Evolutionary conservation across 2,797 vertebrate genomes (phyloP).

Genomic region (Dromococcyx pavoninus): DNA sequence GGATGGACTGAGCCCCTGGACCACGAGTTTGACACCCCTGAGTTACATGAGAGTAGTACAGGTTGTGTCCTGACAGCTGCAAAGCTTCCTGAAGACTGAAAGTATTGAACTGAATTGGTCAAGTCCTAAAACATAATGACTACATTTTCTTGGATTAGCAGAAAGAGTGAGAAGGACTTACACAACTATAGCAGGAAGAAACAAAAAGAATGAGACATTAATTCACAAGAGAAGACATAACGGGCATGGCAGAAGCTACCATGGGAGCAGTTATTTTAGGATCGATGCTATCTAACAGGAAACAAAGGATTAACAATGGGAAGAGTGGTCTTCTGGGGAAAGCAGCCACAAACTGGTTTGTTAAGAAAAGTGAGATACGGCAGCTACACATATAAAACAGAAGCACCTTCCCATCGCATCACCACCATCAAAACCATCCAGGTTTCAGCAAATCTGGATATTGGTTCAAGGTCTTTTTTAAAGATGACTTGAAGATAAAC

Average conservation of each 20-base stretch:
- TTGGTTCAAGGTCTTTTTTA: not conserved
- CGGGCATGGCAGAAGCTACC: fast-evolving
- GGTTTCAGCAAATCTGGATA: not conserved
- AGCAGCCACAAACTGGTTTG: not conserved
- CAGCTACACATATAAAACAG: not conserved
- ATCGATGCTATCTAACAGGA: not conserved
- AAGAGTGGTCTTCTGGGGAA: not conserved
- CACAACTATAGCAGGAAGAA: not conserved
- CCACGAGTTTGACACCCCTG: no score
- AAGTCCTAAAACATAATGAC: not conserved
- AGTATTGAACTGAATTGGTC: not conserved
- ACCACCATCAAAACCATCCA: not conserved
- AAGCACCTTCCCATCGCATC: not conserved
- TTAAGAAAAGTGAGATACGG: not conserved
- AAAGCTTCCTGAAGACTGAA: not conserved
- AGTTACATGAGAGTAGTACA: not conserved
- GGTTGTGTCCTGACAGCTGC: not conserved
- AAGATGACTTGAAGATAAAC: not conserved
- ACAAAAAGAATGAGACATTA: not conserved
- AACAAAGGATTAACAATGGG: not conserved
- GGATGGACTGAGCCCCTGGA: no score
- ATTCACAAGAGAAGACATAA: not conserved
- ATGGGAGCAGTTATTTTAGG: not conserved
- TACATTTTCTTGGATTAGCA: not conserved
- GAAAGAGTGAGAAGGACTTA: not conserved